Evolutionary conservation across 2,113 vertebrate species (phyloP), one percentile per base, ranked within the genome.

Genomic region (Oryzias melastigma): DNA sequence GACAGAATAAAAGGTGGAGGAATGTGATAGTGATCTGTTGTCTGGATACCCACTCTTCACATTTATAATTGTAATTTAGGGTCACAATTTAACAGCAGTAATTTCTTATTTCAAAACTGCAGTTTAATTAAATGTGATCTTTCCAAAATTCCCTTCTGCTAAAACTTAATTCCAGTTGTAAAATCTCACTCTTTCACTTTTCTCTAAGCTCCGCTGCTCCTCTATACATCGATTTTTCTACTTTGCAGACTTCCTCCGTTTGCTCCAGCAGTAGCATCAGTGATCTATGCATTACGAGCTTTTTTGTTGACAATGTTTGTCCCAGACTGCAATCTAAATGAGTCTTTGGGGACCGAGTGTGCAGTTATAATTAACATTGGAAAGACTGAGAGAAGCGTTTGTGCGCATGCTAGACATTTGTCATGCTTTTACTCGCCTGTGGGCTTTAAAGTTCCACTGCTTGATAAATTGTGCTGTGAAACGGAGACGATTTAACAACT

Each of bases 341-440:
- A 46, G 25, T 71, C 80, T 78, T 78, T 8, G 5, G 73, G 66
- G 83, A 81, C 25, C 62, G 69, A 84, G 85, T 82, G 81, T 66
- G 67, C 62, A 57, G 56, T 73, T 75, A 71, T 87, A 87, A 87
- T 89, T 86, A 85, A 83, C 73, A 79, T 43, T 73, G 53, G 62
- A 79, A 74, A 71, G 62, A 77, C 65, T 51, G 62, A 48, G 62
- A 54, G 68, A 81, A 58, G 59, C 47, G 64, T 78, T 68, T 71
- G 52, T 57, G 56, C 18, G 52, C 44, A 25, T 71, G 47, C 65
- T n/a, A 42, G 24, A 65, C 71, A 80, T 86, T 80, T 65, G 83
- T 88, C 77, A 82, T 70, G 68, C 55, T 73, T 68, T 17, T 51
- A 48, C 29, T 16, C 71, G 79, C 82, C 80, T 73, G 40, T 62